Evolutionary conservation across 2,113 vertebrate species (phyloP).

Genomic region (Dicerorhinus sumatrensis): DNA sequence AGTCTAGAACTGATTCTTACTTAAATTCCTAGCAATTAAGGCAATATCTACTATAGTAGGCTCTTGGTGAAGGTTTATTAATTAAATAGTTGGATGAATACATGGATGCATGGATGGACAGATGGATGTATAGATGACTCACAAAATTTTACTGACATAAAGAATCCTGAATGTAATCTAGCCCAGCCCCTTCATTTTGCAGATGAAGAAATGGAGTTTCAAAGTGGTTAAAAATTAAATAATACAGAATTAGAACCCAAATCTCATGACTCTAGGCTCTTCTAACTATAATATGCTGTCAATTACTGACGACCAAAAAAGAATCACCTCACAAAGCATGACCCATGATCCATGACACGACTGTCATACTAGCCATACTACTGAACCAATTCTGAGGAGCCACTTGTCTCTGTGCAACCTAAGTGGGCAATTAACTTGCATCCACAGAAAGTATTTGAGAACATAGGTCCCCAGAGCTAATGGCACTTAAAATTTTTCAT

Average conservation of each 20-base stretch:
- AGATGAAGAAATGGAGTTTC: slow-evolving; percentile 20
- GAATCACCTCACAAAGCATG: background rate
- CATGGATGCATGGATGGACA: background rate
- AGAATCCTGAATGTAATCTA: background rate
- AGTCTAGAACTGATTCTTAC: background rate
- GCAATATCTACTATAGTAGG: background rate
- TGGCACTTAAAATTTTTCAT: background rate
- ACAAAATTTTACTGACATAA: background rate
- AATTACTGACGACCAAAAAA: background rate
- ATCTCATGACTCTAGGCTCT: background rate
- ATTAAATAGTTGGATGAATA: background rate
- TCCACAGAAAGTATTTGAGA: background rate
- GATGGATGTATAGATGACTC: background rate
- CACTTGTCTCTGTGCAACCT: background rate
- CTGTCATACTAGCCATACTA: background rate
- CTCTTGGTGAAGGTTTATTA: background rate
- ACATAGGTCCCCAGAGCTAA: background rate
- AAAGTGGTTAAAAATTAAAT: background rate
- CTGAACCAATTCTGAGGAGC: background rate
- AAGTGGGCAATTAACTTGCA: background rate
- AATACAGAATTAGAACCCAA: background rate
- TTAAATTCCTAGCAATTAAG: background rate
- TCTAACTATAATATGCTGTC: background rate
- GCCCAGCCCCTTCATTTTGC: background rate
- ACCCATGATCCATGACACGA: background rate